Conservation (phyloP, 2,888 invertebrate genomes). For the Buathra laborator region DNA sequence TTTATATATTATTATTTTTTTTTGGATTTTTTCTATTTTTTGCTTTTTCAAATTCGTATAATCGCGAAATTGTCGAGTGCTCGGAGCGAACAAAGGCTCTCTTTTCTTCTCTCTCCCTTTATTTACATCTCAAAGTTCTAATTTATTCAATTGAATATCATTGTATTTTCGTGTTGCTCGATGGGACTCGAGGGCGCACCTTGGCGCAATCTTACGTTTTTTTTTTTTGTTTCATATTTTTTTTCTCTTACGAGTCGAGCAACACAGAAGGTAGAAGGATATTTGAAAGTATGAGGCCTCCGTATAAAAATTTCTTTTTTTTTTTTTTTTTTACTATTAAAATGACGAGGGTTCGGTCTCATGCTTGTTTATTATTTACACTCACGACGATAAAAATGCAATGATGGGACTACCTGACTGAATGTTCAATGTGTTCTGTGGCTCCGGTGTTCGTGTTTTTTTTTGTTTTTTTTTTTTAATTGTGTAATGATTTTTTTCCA, state of each 20-base stretch:
- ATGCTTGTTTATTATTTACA: slow-evolving; percentile 79
- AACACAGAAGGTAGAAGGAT: slow-evolving; percentile 68
- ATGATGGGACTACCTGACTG: slow-evolving; percentile 74
- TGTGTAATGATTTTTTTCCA: slow-evolving; percentile 32
- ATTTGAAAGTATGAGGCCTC: slow-evolving; percentile 72
- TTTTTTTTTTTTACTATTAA: slow-evolving; percentile 68
- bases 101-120: slow-evolving; percentile 13
- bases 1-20: not conserved
- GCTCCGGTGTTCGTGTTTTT: slow-evolving; percentile 17
- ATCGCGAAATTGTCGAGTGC: slow-evolving; percentile 32
- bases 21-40: not conserved
- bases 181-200: slow-evolving; percentile 3
- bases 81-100: slow-evolving; percentile 40
- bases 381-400: slow-evolving; percentile 79
- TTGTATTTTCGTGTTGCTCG: slow-evolving; percentile 42
- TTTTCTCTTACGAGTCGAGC: slow-evolving; percentile 51
- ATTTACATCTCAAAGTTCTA: slow-evolving; percentile 67
- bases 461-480: slow-evolving; percentile 19
- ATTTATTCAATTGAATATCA: slow-evolving; percentile 31
- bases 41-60: slow-evolving; percentile 42
- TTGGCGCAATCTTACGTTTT: slow-evolving; percentile 28
- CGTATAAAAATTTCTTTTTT: slow-evolving; percentile 69
- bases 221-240: slow-evolving; percentile 34
- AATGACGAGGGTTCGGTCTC: slow-evolving; percentile 73
- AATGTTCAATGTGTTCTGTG: slow-evolving; percentile 70